Percentiles rank a stretch among this genome's conserved stretches.
Conservation (phyloP, 64 coral and sea anemone genomes). For the Stylophora pistillata region DNA sequence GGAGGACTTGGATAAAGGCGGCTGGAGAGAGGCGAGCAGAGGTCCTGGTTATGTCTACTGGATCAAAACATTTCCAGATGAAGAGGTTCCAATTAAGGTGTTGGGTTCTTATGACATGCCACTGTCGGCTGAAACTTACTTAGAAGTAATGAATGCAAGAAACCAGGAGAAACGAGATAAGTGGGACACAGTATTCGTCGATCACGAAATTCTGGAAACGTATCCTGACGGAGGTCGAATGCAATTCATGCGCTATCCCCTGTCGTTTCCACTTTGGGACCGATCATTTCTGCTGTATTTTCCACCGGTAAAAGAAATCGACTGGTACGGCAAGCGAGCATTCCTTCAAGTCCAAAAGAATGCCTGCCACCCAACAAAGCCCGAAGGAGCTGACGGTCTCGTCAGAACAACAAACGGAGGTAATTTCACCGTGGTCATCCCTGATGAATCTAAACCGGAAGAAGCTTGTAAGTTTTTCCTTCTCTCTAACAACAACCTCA, state of each 20-base stretch:
- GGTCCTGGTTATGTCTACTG: slow-evolving; percentile 8
- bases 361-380: slow-evolving; percentile 32
- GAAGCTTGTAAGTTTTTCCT: slow-evolving; percentile 29
- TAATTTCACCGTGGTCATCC: slow-evolving; percentile 35
- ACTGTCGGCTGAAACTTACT: slow-evolving; percentile 20
- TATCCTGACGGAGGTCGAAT: slow-evolving; percentile 9
- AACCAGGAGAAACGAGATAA: background rate
- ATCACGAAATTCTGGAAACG: slow-evolving; percentile 26
- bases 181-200: slow-evolving; percentile 33
- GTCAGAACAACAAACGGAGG: slow-evolving; percentile 48
- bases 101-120: slow-evolving; percentile 14
- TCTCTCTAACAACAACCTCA: slow-evolving; percentile 40
- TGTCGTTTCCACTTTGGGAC: slow-evolving; percentile 8
- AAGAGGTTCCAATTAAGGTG: slow-evolving; percentile 40
- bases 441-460: background rate
- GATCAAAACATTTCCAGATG: slow-evolving; percentile 36
- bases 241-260: background rate
- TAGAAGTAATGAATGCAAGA: background rate
- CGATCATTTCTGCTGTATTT: slow-evolving; percentile 37
- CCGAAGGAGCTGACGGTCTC: background rate
- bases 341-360: slow-evolving; percentile 16
- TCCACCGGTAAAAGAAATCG: slow-evolving; percentile 17
- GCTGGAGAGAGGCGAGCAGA: slow-evolving; percentile 14
- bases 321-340: slow-evolving; percentile 22
- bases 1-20: slow-evolving; percentile 46